Base-by-base conservation (phyloP, 2,797 vertebrate genomes). In the Epinephelus malabaricus region DNA sequence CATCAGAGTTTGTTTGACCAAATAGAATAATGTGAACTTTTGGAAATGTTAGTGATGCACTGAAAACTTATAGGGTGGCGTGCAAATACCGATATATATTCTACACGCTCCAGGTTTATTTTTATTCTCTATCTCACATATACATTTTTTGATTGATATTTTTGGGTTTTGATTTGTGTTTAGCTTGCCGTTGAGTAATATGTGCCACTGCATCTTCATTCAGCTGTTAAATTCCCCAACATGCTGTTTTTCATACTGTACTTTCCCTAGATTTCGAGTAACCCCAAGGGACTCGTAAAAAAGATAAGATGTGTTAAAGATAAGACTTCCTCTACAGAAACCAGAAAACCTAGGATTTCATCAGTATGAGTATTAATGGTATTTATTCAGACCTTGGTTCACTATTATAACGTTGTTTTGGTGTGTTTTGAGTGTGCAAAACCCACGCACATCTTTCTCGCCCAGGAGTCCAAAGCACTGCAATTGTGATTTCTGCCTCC, bases 181-280 rank as follows among this genome's bases (percentile, higher is more conserved):
- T 4, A 60, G 34, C 19, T 43, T 19, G 38, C 38, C 34, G 46
- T n/a, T 54, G 49, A 13, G 25, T n/a, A 38, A 60, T 25, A 17
- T 47, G 14, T 51, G 17, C 34, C 40, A 13, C 13, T 30, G 4
- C 3, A 27, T 3, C 17, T 45, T 18, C 60, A 59, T 68, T 45
- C 12, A 50, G 17, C 12, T 56, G 30, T 56, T 54, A 49, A 51
- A 56, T 62, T 67, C 49, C 5, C 21, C 50, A 58, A 0, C 43
- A 47, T 10, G 53, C 34, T 63, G 30, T 43, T 83, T 83, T 65
- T 84, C 76, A 62, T 56, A 50, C 46, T 73, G 72, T 70, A 76
- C 78, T 76, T 84, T 62, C 78, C 60, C 68, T 5, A 6, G 0
- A 72, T 76, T 40, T 71, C 64, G 25, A 60, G 10, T 27, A 27